A percentile compares a stretch with the other conserved stretches of the same genome.
These are phyloP conservation scores for Pitta sordida DNA, from an alignment of 2,113 vertebrate species.

Conservation along the genomic window DNA sequence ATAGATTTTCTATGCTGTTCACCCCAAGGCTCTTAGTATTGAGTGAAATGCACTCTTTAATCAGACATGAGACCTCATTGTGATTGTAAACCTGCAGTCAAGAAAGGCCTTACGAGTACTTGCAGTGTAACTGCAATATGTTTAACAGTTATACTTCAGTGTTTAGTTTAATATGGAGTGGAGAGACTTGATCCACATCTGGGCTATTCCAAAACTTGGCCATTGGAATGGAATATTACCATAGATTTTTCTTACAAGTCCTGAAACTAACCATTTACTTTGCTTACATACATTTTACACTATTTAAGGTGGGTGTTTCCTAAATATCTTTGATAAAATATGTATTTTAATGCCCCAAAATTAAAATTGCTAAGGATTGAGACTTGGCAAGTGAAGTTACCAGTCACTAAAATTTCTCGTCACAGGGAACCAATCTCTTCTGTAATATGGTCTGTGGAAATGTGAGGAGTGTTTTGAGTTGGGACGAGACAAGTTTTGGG, in stretches of 20 bases:
- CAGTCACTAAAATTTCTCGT: not conserved
- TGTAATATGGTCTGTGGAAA: not conserved
- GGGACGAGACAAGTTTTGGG: not conserved
- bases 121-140: not conserved
- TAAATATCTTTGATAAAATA: not conserved
- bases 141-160: not conserved
- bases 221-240: not conserved
- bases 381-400: not conserved
- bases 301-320: not conserved
- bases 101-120: not conserved
- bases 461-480: not conserved
- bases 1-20: not conserved
- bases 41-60: constrained; percentile 13
- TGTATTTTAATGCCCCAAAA: rapidly evolving
- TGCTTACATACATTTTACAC: rapidly evolving
- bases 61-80: constrained; percentile 1
- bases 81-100: constrained; percentile 18
- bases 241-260: not conserved
- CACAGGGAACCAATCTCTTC: not conserved
- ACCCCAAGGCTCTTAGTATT: not conserved
- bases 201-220: not conserved
- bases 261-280: not conserved
- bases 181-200: not conserved
- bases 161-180: not conserved
- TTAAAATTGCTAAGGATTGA: not conserved